Evolutionary conservation across 37 sponge, comb jelly and placozoan genomes (phyloP), one percentile per base, ranked within the genome.

Genomic region (Amphimedon queenslandica): DNA sequence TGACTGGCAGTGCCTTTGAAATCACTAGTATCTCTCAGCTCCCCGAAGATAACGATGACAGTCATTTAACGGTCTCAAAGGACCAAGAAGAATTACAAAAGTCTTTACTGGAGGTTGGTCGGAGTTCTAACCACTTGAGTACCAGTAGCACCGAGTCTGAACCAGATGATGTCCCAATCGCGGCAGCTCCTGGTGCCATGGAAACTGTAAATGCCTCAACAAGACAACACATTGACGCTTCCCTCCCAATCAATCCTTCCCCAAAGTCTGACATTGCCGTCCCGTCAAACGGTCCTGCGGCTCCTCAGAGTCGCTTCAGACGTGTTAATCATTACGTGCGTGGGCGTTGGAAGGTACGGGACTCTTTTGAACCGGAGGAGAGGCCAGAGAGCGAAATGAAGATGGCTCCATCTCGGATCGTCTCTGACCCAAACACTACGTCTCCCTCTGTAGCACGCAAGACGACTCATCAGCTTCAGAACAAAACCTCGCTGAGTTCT

Each of bases 1-100:
- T 13, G 13, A 47, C 57, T 21, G 56, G 39, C 28, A 82, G 83
- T 70, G 83, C 76, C 18, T 82, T 82, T 76, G 71, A 70, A 42
- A 82, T 82, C 23, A 82, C 71, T 13, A 70, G 77, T 36, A 66
- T 82, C 56, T 27, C 18, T 58, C n/a, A 37, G 1, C 25, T 42
- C 3, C 51, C 67, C n/a, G 47, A 31, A 28, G 39, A 25, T 8
- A 30, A 57, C 31, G 72, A 71, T 13, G 80, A 71, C 8, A 25
- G 27, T 25, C 24, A 25, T n/a, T 13, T 60, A 6, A n/a, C 27
- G 27, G 28, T 25, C 23, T 25, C 27, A 60, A n/a, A 60, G 21
- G 61, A n/a, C 28, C 24, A 11, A 5, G 61, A 60, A n/a, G 61
- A 60, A 60, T n/a, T 60, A n/a, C 13, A 13, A 13, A 60, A n/a